Base-by-base conservation (phyloP, 2,113 vertebrate species). In the Notechis scutatus region DNA sequence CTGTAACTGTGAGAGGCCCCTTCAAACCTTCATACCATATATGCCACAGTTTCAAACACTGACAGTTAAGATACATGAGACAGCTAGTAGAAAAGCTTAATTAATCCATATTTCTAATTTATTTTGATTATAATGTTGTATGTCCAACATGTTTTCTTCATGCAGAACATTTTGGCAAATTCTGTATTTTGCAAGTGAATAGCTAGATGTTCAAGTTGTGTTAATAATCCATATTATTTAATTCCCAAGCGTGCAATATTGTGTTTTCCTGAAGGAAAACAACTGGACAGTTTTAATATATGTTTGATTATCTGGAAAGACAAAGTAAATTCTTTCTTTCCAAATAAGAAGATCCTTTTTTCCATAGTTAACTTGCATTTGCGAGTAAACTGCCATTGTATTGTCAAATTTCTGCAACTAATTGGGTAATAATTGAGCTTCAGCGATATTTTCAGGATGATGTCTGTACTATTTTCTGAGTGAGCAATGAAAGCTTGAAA, bases 41-140 rank as follows among this genome's bases (percentile, higher is more conserved):
- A 86, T 99, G 96, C 99, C 99, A 0, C 99, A 99, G 90, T 99
- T 99, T 95, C 98, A 96, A 95, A 95, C 97, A 96, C 94, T 96
- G 0, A 42, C 95, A 57, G 94, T 93, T 45, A 97, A 96, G 90
- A 96, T 95, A 54, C 96, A 95, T 8, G 96, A 97, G 88, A 90
- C 93, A 94, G 42, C 92, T 9, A 97, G 97, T 96, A 94, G 93
- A 87, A 94, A 93, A 87, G 96, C 89, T 85, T 52, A 97, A 88
- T 34, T 61, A 21, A n/a, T 42, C 0, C 29, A 42, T 34, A 8
- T 47, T 50, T 89, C 88, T 90, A 54, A 56, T 21, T 29, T 52
- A 52, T 56, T n/a, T 59, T 91, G 3, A 45, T 9, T 0, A 4
- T 15, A 10, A 42, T 55, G 12, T 47, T 55, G 15, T 47, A 87